Base-by-base conservation (phyloP, 2,888 invertebrate genomes). In the Coelinius sp. region DNA sequence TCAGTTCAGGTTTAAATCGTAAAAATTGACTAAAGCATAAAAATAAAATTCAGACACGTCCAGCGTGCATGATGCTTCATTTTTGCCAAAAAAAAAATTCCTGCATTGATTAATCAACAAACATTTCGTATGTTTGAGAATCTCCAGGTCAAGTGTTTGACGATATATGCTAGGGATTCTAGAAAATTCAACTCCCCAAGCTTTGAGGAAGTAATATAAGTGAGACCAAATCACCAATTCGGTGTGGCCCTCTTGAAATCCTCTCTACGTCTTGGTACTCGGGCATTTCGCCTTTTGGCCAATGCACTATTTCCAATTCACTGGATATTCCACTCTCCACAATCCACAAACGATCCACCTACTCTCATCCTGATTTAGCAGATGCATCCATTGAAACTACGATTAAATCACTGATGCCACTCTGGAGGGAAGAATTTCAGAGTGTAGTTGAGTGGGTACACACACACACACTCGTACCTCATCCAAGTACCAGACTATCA, bases 281-380 rank as follows among this genome's bases (percentile, higher is more conserved):
- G n/a, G 53, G 53, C 53, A 53, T 59, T 59, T 59, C 59, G 20
- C 59, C 46, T 68, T 44, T 38, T 35, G 31, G 12, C 56, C 41
- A 59, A 68, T 53, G 68, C 41, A 68, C 68, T 41, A 68, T 68
- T 68, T 68, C 53, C 68, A 68, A 68, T 68, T 68, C 25, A 59
- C 53, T 41, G 20, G 68, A 59, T 59, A 59, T 59, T 59, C 59
- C 59, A 6, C 31, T 31, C 59, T 20, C 31, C 12, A n/a, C 17
- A 25, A 25, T 59, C 17, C 59, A 17, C 35, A 17, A n/a, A n/a
- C 31, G 17, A 7, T 10, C 17, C 59, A 6, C 46, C 46, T 20
- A 14, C 8, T 14, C 10, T 35, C 59, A 59, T 27, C 59, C 31
- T 59, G 59, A 59, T 35, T 59, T 59, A 20, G 59, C 59, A 59